Base-by-base conservation (phyloP, 2,797 vertebrate species). In the Clarias laeviceps region DNA sequence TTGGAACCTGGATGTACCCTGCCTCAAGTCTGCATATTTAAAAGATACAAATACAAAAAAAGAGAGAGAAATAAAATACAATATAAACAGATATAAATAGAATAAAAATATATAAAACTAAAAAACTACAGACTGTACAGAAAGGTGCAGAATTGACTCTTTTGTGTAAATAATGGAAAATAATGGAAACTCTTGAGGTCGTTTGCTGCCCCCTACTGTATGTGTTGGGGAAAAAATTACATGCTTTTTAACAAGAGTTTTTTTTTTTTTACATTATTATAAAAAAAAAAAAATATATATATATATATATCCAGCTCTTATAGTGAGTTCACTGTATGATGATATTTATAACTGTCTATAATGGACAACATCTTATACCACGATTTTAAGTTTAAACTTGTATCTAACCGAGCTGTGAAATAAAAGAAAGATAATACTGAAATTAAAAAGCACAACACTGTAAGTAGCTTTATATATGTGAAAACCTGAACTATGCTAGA, bases 131-230 rank as follows among this genome's bases (percentile, higher is more conserved):
- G n/a, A n/a, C n/a, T n/a, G n/a, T n/a, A n/a, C n/a, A n/a, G n/a
- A n/a, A n/a, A n/a, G n/a, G n/a, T n/a, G n/a, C n/a, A n/a, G n/a
- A n/a, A n/a, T n/a, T n/a, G n/a, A n/a, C n/a, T n/a, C n/a, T n/a
- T n/a, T n/a, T n/a, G n/a, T n/a, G n/a, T n/a, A n/a, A n/a, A n/a
- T n/a, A n/a, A n/a, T n/a, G n/a, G n/a, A 45, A 45, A 45, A 40
- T 40, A 40, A 40, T 40, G 40, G 6, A 7, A 40, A 40, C 40
- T 1, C 8, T 9, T 45, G 12, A 14, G 76, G 56, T 59, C 8
- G 61, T 64, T 45, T 76, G 70, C 82, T 83, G 82, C 82, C 72
- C 24, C 12, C 82, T 84, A 66, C 18, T 56, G 82, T 65, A 54
- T 76, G 9, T 50, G 40, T 34, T 24, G 3, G 3, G 12, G 14